phyloP scores from a whole-genome alignment of 1,140 invertebrate species.

The Meloidogyne floridensis region DNA sequence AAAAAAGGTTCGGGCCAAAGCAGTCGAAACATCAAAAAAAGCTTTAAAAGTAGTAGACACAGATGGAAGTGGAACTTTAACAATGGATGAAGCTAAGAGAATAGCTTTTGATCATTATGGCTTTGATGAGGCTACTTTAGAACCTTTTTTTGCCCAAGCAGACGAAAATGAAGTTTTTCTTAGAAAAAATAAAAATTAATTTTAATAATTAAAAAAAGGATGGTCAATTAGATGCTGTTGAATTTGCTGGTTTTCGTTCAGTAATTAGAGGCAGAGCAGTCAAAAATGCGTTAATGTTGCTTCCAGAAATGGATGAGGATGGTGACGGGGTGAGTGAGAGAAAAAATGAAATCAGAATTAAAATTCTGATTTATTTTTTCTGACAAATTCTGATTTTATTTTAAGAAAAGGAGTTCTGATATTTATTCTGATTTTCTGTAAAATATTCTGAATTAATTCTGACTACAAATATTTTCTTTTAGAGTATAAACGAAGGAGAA shows the following conservation, averaged over 20 bases:
- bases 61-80: slow-evolving; percentile 59
- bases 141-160: slow-evolving; percentile 64
- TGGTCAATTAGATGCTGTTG: slow-evolving; percentile 61
- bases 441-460: neutral
- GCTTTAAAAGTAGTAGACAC: slow-evolving; percentile 62
- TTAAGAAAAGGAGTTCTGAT: too few species aligned
- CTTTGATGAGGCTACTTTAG: slow-evolving; percentile 62
- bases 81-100: slow-evolving; percentile 62
- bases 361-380: neutral
- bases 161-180: slow-evolving; percentile 57
- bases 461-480: neutral
- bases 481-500: slow-evolving; percentile 50
- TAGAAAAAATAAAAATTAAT: neutral
- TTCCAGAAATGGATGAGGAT: slow-evolving; percentile 57
- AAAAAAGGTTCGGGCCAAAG: slow-evolving; percentile 57
- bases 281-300: slow-evolving; percentile 53
- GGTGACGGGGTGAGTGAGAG: slow-evolving; percentile 46
- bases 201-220: slow-evolving; percentile 34
- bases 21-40: slow-evolving; percentile 65
- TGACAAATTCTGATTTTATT: too few species aligned
- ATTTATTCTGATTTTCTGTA: too few species aligned
- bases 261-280: slow-evolving; percentile 63
- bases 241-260: slow-evolving; percentile 64
- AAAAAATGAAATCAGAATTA: neutral
- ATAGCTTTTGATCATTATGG: slow-evolving; percentile 66